A percentile compares a stretch with the other conserved stretches of the same genome.
Conservation (phyloP, 2,797 vertebrate species). For the Propithecus deckenii region DNA sequence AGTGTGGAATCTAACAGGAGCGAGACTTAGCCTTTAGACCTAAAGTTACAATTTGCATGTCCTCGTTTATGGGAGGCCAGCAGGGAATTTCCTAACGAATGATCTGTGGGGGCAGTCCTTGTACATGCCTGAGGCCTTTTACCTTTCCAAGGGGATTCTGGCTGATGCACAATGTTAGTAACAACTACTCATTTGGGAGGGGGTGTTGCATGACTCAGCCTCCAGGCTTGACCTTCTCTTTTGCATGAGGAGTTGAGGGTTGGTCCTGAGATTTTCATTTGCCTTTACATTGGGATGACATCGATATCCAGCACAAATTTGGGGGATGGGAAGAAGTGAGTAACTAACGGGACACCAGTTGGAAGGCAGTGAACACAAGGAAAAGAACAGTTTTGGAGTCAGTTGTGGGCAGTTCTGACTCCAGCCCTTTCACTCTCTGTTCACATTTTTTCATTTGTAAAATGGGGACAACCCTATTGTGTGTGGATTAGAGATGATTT, state of each 20-base stretch:
- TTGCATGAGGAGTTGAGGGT: neutral
- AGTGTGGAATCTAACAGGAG: neutral
- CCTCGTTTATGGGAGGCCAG: neutral
- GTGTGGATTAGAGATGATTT: neutral
- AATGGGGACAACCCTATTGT: neutral
- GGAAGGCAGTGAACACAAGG: neutral
- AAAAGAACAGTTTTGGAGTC: neutral
- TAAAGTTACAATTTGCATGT: neutral
- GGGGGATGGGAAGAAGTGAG: neutral
- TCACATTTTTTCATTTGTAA: neutral
- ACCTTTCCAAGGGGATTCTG: neutral
- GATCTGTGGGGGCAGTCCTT: neutral
- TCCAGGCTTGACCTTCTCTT: neutral
- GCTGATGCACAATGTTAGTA: neutral
- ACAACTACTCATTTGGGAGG: neutral
- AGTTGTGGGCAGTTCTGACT: neutral
- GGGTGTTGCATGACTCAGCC: neutral
- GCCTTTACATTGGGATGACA: neutral
- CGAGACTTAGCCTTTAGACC: neutral
- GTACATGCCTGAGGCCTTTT: neutral
- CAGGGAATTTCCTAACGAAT: neutral
- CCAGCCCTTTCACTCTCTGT: neutral
- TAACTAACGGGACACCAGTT: accelerated
- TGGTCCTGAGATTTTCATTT: neutral
- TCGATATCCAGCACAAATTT: neutral